Evolutionary conservation across 2,797 vertebrate genomes (phyloP).

Genomic region (Myotis planiceps): DNA sequence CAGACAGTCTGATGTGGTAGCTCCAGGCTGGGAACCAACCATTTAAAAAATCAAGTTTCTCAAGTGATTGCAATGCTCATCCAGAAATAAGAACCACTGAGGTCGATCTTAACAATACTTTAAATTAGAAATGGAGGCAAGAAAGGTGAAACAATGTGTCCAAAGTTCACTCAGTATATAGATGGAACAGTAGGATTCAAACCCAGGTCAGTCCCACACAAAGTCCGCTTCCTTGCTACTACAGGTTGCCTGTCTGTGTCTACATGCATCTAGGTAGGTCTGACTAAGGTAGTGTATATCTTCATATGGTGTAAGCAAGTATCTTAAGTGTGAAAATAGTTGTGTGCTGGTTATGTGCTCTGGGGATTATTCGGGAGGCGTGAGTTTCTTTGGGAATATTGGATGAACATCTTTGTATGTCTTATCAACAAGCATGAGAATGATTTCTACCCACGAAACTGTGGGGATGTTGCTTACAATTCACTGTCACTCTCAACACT

Average conservation of each 20-base stretch:
- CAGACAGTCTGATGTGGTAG: background rate
- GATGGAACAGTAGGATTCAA: background rate
- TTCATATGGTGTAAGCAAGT: background rate
- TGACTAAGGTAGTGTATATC: fast-evolving
- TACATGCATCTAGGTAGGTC: background rate
- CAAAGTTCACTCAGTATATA: background rate
- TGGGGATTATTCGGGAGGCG: background rate
- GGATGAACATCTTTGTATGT: background rate
- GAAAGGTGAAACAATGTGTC: background rate
- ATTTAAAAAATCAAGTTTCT: background rate
- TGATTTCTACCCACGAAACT: fast-evolving
- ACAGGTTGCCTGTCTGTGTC: background rate
- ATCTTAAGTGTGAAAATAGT: background rate
- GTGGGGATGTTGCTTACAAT: background rate
- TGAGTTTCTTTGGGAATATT: background rate
- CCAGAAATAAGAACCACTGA: background rate
- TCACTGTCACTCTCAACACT: background rate
- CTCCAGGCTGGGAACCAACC: background rate
- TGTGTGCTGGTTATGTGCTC: background rate
- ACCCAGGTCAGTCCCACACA: background rate
- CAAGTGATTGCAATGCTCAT: background rate
- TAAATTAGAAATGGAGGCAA: background rate
- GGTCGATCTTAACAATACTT: background rate
- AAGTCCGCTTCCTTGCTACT: background rate
- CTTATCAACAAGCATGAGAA: background rate